Evolutionary conservation across 2,113 vertebrate genomes (phyloP).

Genomic region (Fregetta grallaria): DNA sequence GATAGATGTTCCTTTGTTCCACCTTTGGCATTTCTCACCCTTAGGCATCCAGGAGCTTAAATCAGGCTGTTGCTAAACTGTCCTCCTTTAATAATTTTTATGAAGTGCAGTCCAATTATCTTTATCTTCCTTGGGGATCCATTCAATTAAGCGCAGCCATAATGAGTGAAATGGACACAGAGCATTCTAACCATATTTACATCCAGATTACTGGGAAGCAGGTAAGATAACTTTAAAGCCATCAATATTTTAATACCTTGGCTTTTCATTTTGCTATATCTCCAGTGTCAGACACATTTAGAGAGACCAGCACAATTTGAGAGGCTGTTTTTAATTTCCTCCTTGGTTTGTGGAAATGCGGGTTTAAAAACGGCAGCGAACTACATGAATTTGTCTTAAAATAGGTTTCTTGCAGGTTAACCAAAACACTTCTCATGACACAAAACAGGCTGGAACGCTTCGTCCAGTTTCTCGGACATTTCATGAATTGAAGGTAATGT

Average conservation of each 20-base stretch:
- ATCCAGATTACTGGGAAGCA: slow-evolving; percentile 55
- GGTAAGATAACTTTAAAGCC: slow-evolving; percentile 64
- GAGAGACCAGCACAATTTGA: slow-evolving; percentile 3
- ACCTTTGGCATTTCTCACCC: slow-evolving; percentile 35
- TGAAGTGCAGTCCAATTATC: slow-evolving; percentile 70
- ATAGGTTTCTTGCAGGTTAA: background rate
- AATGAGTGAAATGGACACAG: slow-evolving; percentile 60
- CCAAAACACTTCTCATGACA: background rate
- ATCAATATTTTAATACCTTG: slow-evolving; percentile 54
- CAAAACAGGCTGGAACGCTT: background rate
- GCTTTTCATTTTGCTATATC: slow-evolving; percentile 40
- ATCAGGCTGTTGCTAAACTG: slow-evolving; percentile 20
- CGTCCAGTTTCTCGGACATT: background rate
- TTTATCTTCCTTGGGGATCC: slow-evolving; percentile 69
- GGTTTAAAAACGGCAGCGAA: background rate
- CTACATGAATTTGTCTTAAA: background rate
- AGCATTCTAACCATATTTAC: slow-evolving; percentile 59
- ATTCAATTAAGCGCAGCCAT: slow-evolving; percentile 58
- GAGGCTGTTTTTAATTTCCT: slow-evolving; percentile 47
- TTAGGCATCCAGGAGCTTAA: slow-evolving; percentile 17
- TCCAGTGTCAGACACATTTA: slow-evolving; percentile 32
- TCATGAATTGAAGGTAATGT: background rate
- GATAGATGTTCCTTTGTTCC: slow-evolving; percentile 5
- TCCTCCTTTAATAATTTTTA: slow-evolving; percentile 63
- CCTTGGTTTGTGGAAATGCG: slow-evolving; percentile 1